Conservation (phyloP, 2,888 invertebrate genomes). For the Formica aserva region DNA sequence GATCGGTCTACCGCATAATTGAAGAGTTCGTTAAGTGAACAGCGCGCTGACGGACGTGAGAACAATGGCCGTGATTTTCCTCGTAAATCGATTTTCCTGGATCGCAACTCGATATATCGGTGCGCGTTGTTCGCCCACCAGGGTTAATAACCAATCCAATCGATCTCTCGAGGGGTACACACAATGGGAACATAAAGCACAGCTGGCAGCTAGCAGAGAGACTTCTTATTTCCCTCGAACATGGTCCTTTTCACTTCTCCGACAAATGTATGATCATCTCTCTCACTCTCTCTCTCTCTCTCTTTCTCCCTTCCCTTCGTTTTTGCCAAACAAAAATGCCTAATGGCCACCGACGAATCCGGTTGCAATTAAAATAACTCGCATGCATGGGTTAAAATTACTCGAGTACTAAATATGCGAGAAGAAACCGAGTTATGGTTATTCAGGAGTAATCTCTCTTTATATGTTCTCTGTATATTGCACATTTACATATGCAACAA, state of each 20-base stretch:
- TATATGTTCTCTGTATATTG: neutral
- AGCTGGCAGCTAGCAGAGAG: conserved; percentile 27
- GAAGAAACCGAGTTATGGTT: neutral
- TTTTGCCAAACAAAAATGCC: conserved; percentile 17
- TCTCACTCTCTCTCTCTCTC: neutral
- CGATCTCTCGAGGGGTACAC: conserved; percentile 41
- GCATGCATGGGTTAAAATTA: conserved; percentile 21
- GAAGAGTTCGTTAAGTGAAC: conserved; percentile 56
- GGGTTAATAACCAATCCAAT: conserved; percentile 56
- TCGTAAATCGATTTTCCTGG: conserved; percentile 56
- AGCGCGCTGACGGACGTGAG: conserved; percentile 28
- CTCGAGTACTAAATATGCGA: neutral
- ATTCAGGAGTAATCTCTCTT: neutral
- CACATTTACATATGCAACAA: neutral
- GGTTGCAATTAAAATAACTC: conserved; percentile 42
- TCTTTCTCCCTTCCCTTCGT: neutral
- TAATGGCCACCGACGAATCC: conserved; percentile 24
- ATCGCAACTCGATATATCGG: conserved; percentile 36
- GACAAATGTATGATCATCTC: neutral
- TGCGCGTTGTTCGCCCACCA: neutral
- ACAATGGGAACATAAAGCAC: conserved; percentile 55
- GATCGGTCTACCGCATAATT: conserved; percentile 57
- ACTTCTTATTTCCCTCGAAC: conserved; percentile 38
- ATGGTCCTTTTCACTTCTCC: conserved; percentile 19
- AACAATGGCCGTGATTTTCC: conserved; percentile 52